These are phyloP conservation scores for Oncorhynchus gorbuscha DNA, from an alignment of 2,113 vertebrate genomes.

Conservation along the genomic window DNA sequence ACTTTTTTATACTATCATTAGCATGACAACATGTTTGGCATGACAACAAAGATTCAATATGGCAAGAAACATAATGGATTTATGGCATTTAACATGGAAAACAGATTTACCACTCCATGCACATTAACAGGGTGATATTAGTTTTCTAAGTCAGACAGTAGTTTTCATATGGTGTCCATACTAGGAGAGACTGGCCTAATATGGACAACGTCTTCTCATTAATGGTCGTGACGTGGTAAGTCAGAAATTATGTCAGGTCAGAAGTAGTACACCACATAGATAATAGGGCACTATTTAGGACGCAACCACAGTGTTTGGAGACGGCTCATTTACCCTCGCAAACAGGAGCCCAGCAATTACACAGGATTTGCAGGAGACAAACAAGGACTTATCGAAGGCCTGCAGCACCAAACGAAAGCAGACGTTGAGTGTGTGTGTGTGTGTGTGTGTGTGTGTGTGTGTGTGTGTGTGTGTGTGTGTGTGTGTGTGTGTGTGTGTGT, in stretches of 20 bases:
- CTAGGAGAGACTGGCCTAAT: too few species aligned
- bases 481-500: too few species aligned
- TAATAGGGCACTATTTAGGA: too few species aligned
- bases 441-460: conserved; percentile 2
- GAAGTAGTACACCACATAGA: too few species aligned
- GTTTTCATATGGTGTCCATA: background rate
- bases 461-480: conserved; percentile 6
- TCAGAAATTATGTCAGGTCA: too few species aligned
- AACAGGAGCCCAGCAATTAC: conserved; percentile 12
- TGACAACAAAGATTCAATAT: background rate
- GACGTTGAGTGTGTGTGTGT: conserved; percentile 12
- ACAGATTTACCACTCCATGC: background rate
- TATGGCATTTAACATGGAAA: background rate
- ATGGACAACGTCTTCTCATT: too few species aligned
- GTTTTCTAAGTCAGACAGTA: background rate
- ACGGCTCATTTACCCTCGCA: conserved; percentile 4
- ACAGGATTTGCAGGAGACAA: conserved; percentile 16
- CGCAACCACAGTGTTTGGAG: background rate
- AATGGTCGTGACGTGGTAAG: too few species aligned
- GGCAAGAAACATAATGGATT: background rate
- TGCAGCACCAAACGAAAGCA: conserved; percentile 6
- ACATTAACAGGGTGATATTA: background rate
- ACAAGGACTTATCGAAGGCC: conserved; percentile 28
- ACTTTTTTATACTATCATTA: background rate
- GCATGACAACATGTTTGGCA: background rate